Evolutionary conservation across 2,888 invertebrate species (phyloP).

Genomic region (Hydroisotoma schaefferi): DNA sequence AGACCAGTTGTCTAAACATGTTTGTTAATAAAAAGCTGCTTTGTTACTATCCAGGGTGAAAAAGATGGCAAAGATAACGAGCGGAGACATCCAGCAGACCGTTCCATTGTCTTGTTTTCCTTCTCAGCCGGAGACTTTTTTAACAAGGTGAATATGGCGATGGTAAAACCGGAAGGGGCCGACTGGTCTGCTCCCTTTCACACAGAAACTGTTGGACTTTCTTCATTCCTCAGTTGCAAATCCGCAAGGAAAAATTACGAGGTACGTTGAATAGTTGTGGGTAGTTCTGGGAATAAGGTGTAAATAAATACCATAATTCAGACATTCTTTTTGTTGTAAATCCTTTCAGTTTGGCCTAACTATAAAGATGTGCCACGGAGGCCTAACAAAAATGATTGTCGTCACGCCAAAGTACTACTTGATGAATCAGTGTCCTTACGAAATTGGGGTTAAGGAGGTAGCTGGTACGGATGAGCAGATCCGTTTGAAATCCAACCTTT

Average conservation of each 20-base stretch:
- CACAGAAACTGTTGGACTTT: conserved; percentile 92
- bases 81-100: conserved; percentile 78
- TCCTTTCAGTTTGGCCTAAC: conserved; percentile 79
- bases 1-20: no score
- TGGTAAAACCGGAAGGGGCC: conserved; percentile 78
- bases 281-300: background rate
- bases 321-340: conserved; percentile 1
- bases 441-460: conserved; percentile 73
- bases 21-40: conserved; percentile 66
- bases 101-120: conserved; percentile 84
- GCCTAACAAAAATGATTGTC: conserved; percentile 91
- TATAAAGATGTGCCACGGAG: conserved; percentile 83
- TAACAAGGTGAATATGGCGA: conserved; percentile 83
- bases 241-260: conserved; percentile 61
- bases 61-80: conserved; percentile 72
- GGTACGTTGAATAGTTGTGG: conserved; percentile 54
- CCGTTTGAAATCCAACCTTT: conserved; percentile 60
- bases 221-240: conserved; percentile 80
- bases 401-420: conserved; percentile 91
- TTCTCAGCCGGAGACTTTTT: conserved; percentile 88
- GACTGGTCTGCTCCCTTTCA: conserved; percentile 98
- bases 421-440: conserved; percentile 76
- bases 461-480: conserved; percentile 69
- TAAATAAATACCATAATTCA: background rate
- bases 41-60: no score